A percentile compares a stretch with the other conserved stretches of the same genome.
Conservation (phyloP, 2,888 invertebrate species). For the Glyphotaelius pellucidus region DNA sequence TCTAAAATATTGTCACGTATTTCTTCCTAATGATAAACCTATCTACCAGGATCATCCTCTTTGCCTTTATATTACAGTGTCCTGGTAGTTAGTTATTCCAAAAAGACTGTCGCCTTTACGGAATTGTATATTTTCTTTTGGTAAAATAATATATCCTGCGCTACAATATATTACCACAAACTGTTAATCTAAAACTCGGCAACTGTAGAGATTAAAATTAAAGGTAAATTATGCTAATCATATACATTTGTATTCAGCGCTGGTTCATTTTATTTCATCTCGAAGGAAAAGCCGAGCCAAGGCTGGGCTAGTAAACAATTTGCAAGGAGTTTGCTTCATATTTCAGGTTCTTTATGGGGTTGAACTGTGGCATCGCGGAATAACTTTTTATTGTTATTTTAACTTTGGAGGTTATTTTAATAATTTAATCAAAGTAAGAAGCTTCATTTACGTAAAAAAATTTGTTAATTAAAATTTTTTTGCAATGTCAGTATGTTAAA, state of each 20-base stretch:
- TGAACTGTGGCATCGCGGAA: not conserved
- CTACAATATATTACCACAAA: conserved; percentile 39
- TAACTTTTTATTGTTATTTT: not conserved
- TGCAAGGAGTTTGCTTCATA: conserved; percentile 41
- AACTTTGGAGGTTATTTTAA: not conserved
- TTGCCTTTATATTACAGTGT: not conserved
- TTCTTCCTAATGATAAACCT: not conserved
- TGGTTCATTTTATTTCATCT: conserved; percentile 43
- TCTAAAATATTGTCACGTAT: not conserved
- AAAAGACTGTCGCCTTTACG: not conserved
- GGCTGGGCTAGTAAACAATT: conserved; percentile 11
- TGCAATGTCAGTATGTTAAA: not conserved
- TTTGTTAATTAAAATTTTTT: not conserved
- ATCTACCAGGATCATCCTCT: not conserved
- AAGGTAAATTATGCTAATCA: conserved; percentile 46
- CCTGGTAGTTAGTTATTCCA: not conserved
- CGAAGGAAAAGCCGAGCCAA: conserved; percentile 3
- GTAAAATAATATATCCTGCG: not conserved
- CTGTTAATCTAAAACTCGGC: conserved; percentile 46
- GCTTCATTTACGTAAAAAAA: not conserved
- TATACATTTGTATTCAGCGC: conserved; percentile 40
- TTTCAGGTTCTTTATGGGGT: conserved; percentile 30
- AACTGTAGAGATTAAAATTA: conserved; percentile 48
- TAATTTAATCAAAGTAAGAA: not conserved
- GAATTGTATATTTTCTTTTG: not conserved